Conservation (phyloP, 1,140 invertebrate genomes). For the Apis florea region DNA sequence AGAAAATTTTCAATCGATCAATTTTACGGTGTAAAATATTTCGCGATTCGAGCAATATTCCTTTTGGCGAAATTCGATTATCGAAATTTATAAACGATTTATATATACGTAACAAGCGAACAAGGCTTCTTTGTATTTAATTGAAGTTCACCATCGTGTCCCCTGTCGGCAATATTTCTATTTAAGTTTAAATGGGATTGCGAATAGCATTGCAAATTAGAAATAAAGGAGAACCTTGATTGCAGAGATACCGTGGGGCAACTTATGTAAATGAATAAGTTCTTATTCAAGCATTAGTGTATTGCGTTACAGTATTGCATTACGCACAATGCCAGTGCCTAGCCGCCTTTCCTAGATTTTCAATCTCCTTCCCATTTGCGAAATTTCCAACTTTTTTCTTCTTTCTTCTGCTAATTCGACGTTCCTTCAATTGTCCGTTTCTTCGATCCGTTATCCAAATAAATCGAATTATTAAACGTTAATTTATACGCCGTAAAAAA, state of each 20-base stretch:
- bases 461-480: too few relatives aligned
- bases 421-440: too few relatives aligned
- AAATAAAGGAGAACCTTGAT: conserved; percentile 13
- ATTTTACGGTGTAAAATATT: too few relatives aligned
- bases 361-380: conserved; percentile 25
- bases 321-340: conserved; percentile 1
- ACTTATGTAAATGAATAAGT: conserved; percentile 30
- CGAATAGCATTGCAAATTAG: not conserved
- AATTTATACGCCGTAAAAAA: too few relatives aligned
- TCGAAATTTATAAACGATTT: not conserved
- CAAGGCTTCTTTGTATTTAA: too few relatives aligned
- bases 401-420: not conserved
- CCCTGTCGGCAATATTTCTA: not conserved
- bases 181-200: not conserved
- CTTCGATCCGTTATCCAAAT: too few relatives aligned
- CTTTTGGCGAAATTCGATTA: too few relatives aligned
- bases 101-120: too few relatives aligned
- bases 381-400: conserved; percentile 11
- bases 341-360: conserved; percentile 8
- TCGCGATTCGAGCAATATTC: too few relatives aligned
- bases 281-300: conserved; percentile 10
- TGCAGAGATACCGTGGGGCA: conserved; percentile 10
- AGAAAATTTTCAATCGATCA: too few relatives aligned
- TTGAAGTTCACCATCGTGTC: not conserved
- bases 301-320: conserved; percentile 36